Conservation (phyloP, 2,888 invertebrate species). For the Nasonovia ribisnigri region DNA sequence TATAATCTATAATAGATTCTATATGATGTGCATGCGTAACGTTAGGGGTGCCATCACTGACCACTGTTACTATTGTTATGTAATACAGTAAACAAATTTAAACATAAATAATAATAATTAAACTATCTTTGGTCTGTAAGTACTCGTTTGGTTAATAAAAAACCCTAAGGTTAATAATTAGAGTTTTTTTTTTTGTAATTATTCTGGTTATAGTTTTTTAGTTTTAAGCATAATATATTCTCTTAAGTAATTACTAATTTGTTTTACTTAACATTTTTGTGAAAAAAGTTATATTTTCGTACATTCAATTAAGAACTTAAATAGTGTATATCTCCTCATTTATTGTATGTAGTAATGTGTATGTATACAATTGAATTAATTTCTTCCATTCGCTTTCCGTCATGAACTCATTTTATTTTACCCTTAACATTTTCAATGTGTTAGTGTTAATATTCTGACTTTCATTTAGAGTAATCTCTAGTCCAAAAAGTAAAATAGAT, state of each 20-base stretch:
- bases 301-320: neutral
- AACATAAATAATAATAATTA: neutral
- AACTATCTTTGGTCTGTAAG: neutral
- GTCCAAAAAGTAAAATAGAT: neutral
- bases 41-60: neutral
- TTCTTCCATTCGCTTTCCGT: neutral
- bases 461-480: neutral
- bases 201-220: neutral
- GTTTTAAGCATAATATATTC: neutral
- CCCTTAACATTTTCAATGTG: neutral
- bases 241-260: neutral
- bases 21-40: neutral
- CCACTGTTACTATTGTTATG: neutral
- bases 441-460: neutral
- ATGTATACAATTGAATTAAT: neutral
- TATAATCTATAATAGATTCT: neutral
- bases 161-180: neutral
- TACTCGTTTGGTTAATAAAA: neutral
- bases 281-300: neutral
- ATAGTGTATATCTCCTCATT: neutral
- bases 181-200: neutral
- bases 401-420: constrained; percentile 4
- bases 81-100: neutral
- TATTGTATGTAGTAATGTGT: neutral
- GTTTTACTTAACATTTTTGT: neutral